Evolutionary conservation across 2,797 vertebrate species (phyloP).

Genomic region (Anomalospiza imberbis): DNA sequence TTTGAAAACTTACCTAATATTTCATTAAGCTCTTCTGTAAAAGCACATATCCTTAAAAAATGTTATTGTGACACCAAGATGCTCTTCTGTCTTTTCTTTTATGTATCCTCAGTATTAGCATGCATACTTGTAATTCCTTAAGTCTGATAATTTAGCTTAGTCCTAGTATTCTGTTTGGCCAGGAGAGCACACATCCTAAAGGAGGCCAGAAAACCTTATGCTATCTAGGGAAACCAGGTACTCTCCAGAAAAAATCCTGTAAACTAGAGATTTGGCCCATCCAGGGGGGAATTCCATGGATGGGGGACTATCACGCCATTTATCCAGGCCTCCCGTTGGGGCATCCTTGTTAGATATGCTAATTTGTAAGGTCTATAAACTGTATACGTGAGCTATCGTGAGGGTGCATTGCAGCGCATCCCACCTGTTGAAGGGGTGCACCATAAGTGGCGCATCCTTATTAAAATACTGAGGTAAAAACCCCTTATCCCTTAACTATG

Average conservation of each 20-base stretch:
- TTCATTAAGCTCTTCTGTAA: neutral
- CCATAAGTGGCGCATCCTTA: neutral
- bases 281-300: too few species aligned
- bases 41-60: neutral
- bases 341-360: neutral
- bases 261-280: neutral
- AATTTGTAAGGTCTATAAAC: neutral
- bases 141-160: neutral
- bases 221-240: neutral
- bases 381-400: fast-evolving
- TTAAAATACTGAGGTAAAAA: neutral
- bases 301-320: neutral
- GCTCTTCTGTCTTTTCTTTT: neutral
- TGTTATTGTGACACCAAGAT: neutral
- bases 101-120: neutral
- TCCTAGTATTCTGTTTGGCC: neutral
- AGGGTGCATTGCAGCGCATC: fast-evolving
- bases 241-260: neutral
- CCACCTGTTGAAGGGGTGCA: neutral
- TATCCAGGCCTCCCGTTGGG: neutral
- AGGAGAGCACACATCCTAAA: neutral
- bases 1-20: neutral
- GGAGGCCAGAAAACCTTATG: neutral
- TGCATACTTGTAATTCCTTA: neutral
- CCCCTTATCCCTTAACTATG: too few species aligned